Conservation (phyloP, 2,797 vertebrate species). For the Pseudomugil gertrudae region DNA sequence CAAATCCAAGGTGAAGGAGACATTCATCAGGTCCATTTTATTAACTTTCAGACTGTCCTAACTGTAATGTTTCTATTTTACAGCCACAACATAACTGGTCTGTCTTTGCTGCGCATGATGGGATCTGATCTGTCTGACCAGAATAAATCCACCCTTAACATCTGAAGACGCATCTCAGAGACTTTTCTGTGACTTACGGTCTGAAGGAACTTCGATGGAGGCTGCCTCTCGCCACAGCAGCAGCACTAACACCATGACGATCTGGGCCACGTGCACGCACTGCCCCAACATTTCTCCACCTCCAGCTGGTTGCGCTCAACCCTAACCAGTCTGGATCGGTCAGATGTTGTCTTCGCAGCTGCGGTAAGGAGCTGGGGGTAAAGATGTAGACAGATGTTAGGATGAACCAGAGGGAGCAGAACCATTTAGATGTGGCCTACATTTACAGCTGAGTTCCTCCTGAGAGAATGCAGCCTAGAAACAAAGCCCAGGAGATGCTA, state of each 20-base stretch:
- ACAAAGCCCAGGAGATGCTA: constrained; percentile 24
- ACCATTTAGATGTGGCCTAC: constrained; percentile 49
- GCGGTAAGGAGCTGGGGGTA: constrained; percentile 42
- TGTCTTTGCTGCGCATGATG: no score
- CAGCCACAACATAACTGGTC: no score
- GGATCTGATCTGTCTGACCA: no score
- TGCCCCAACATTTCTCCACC: constrained; percentile 77
- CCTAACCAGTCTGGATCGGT: constrained; percentile 55
- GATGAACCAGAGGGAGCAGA: neutral
- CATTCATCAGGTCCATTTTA: no score
- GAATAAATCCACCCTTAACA: no score
- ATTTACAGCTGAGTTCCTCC: constrained; percentile 62
- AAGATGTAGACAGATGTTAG: constrained; percentile 30
- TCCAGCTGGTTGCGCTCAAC: constrained; percentile 43
- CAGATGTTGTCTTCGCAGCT: constrained; percentile 34
- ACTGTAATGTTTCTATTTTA: no score
- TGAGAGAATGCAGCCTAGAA: constrained; percentile 31
- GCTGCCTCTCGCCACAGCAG: constrained; percentile 77
- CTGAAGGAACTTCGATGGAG: constrained; percentile 90
- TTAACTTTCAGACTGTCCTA: no score
- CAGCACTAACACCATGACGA: constrained; percentile 77
- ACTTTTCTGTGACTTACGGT: constrained; percentile 84
- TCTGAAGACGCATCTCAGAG: no score
- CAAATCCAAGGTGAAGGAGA: no score
- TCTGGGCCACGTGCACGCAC: constrained; percentile 60